These are phyloP conservation scores for Pherbina coryleti DNA, from an alignment of 2,888 invertebrate species.

Conservation along the genomic window DNA sequence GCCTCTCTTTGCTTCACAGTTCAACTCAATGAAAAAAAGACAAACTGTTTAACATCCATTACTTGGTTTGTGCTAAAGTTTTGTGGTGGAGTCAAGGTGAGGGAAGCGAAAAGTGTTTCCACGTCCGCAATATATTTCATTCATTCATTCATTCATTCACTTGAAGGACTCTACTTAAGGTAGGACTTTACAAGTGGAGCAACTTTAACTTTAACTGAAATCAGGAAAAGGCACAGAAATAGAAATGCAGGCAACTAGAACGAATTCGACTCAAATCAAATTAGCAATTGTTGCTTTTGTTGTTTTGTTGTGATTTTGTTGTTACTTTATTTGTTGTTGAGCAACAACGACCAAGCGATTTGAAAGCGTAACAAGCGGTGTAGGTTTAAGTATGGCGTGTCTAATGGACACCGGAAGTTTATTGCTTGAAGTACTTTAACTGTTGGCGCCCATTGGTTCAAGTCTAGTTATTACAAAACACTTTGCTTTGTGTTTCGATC, in stretches of 20 bases:
- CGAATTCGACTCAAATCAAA: conserved; percentile 22
- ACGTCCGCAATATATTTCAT: neutral
- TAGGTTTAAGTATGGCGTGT: neutral
- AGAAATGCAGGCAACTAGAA: neutral
- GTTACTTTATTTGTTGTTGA: neutral
- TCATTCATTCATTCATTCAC: neutral
- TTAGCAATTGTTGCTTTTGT: conserved; percentile 19
- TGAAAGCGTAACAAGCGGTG: neutral
- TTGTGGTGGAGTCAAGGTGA: neutral
- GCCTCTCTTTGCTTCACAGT: too few relatives aligned
- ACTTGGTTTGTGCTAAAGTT: neutral
- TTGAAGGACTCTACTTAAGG: neutral
- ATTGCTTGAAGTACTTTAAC: neutral
- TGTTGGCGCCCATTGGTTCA: neutral
- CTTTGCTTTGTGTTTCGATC: neutral
- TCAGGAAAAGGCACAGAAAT: neutral
- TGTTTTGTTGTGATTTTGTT: neutral
- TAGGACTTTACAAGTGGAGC: too few relatives aligned
- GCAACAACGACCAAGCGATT: neutral
- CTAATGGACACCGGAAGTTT: conserved; percentile 25
- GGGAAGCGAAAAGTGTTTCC: neutral
- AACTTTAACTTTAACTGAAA: too few relatives aligned
- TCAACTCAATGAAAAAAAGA: neutral
- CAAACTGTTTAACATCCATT: neutral
- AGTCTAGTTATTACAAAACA: neutral